A percentile compares a stretch with the other conserved stretches of the same genome.
Evolutionary conservation across 2,797 vertebrate genomes (phyloP).

Genomic region (Linurgus olivaceus): DNA sequence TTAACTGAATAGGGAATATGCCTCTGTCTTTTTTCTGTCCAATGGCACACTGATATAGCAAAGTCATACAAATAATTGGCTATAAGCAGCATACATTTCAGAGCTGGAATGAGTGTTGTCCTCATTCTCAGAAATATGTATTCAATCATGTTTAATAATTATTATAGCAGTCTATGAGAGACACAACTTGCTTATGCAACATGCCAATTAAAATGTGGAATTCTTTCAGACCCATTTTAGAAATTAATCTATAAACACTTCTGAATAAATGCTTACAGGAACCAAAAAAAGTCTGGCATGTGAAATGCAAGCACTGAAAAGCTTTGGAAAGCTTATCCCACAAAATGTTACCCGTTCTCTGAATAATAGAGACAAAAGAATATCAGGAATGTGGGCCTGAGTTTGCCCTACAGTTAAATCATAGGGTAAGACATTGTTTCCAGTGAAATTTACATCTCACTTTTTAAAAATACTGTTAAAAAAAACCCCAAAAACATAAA

Average conservation of each 20-base stretch:
- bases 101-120: not conserved
- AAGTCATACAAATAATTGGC: not conserved
- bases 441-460: not conserved
- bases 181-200: not conserved
- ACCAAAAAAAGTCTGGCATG: not conserved
- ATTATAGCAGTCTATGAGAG: not conserved
- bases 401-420: not conserved
- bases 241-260: not conserved
- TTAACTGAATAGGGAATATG: not conserved
- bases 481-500: not conserved
- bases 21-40: not conserved
- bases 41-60: not conserved
- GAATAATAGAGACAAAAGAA: not conserved
- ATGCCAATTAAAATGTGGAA: not conserved
- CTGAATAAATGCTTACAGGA: not conserved
- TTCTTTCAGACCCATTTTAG: not conserved
- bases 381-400: not conserved
- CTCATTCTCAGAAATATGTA: not conserved
- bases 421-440: not conserved
- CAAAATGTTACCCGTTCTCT: not conserved
- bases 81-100: rapidly evolving
- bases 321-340: not conserved
- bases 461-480: not conserved
- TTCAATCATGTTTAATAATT: not conserved
- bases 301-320: not conserved